Conservation (phyloP, 2,888 invertebrate species). For the Atrina japonica region DNA sequence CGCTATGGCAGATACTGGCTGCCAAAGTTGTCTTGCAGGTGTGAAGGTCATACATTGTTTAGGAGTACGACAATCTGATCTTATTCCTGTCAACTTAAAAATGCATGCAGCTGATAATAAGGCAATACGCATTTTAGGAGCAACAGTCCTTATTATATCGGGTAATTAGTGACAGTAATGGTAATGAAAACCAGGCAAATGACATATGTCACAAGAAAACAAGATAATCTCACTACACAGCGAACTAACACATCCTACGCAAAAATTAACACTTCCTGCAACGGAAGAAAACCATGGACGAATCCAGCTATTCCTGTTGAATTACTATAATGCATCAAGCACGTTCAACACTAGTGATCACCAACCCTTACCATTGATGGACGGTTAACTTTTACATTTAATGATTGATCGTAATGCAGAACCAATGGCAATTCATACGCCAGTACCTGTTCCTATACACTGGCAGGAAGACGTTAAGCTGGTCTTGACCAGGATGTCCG, state of each 20-base stretch:
- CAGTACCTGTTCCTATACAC: constrained; percentile 65
- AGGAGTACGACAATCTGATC: constrained; percentile 47
- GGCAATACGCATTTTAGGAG: constrained; percentile 58
- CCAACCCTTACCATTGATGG: constrained; percentile 16
- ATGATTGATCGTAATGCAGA: constrained; percentile 58
- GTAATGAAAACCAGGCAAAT: constrained; percentile 54
- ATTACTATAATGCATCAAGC: constrained; percentile 45
- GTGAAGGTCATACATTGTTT: constrained; percentile 46
- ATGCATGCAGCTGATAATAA: constrained; percentile 61
- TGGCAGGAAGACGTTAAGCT: constrained; percentile 61
- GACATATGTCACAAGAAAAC: too few relatives aligned
- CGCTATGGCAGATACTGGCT: constrained; percentile 52
- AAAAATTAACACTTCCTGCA: constrained; percentile 39
- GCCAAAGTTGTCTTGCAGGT: constrained; percentile 59
- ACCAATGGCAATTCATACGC: constrained; percentile 61
- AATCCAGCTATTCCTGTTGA: constrained; percentile 41
- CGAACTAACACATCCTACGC: too few relatives aligned
- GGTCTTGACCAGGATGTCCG: constrained; percentile 59
- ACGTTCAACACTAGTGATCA: constrained; percentile 53
- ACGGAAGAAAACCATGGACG: constrained; percentile 40
- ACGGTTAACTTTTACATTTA: constrained; percentile 29
- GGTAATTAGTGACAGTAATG: constrained; percentile 32
- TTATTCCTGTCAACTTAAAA: constrained; percentile 58
- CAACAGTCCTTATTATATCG: constrained; percentile 50
- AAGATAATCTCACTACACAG: too few relatives aligned